Conservation (phyloP, 2,797 vertebrate species). For the Sebastiscus tertius region DNA sequence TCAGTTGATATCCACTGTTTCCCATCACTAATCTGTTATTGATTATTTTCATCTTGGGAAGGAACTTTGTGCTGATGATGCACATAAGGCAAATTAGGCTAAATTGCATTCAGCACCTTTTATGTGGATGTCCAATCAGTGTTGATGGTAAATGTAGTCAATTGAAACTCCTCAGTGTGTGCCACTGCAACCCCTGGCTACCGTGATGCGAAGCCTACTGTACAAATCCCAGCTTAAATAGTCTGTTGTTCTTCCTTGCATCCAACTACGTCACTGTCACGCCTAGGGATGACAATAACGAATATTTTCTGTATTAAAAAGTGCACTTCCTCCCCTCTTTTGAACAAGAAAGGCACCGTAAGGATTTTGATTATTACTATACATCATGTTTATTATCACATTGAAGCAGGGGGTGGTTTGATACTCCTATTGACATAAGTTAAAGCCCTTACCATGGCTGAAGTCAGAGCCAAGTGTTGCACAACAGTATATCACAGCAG, state of each 20-base stretch:
- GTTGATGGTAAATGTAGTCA: no score
- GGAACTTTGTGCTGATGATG: neutral
- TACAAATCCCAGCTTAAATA: no score
- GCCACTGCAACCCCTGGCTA: no score
- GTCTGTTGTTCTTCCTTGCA: no score
- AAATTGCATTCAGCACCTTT: neutral
- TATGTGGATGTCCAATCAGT: neutral
- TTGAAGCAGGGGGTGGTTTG: constrained; percentile 20
- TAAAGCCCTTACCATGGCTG: constrained; percentile 17
- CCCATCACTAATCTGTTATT: neutral
- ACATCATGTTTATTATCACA: constrained; percentile 53
- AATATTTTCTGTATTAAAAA: neutral
- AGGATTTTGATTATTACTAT: constrained; percentile 36
- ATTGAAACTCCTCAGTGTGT: no score
- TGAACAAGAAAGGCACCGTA: neutral
- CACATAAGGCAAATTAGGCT: neutral
- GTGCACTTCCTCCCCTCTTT: neutral
- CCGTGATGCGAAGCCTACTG: no score
- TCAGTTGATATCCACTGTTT: neutral
- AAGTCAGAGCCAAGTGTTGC: constrained; percentile 42
- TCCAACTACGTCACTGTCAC: no score
- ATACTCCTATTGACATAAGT: constrained; percentile 38
- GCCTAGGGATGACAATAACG: no score
- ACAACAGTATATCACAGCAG: constrained; percentile 56
- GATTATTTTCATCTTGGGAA: neutral